Base-by-base conservation (phyloP, 2,888 invertebrate genomes). In the Tetheella fluctuosa region DNA sequence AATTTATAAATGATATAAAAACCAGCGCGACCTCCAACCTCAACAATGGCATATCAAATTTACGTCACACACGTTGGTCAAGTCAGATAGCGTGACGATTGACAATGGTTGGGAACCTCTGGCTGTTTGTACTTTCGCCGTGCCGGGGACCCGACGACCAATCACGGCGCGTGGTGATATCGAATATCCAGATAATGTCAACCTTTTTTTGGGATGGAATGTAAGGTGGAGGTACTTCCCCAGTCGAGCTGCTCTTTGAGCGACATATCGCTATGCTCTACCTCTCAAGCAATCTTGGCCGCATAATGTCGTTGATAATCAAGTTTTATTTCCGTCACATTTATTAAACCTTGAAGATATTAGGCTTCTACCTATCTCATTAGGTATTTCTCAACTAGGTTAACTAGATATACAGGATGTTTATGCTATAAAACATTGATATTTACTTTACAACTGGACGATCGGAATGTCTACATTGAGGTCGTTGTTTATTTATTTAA, bases 21-120 rank as follows among this genome's bases (percentile, higher is more conserved):
- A 69, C 64, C 25, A 52, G 17, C 57, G 10, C 48, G 80, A 71
- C 83, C 81, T 81, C 76, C 76, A 74, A 65, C 68, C 67, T 67
- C 48, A 75, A 86, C 85, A 86, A 86, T 83, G 70, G 75, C 80
- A 78, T 86, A 86, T 86, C 84, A 84, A 84, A 84, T 86, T 77
- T 74, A 61, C 77, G 84, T 84, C 77, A 84, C 84, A 86, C 82
- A 76, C 66, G 80, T 76, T 81, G 74, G 76, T 76, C 75, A 63
- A 68, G 60, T 64, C 82, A 76, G 60, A 62, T 58, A 77, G 73
- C 82, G 81, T 83, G 75, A 84, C 84, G 68, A 62, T 64, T 64
- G 68, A 80, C 81, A 83, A 81, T 81, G 62, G 83, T 84, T 81
- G 77, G 60, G 62, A 71, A 80, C 78, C 80, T 74, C 84, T 84